Base-by-base conservation (phyloP, 2,797 vertebrate species). In the Artibeus jamaicensis region DNA sequence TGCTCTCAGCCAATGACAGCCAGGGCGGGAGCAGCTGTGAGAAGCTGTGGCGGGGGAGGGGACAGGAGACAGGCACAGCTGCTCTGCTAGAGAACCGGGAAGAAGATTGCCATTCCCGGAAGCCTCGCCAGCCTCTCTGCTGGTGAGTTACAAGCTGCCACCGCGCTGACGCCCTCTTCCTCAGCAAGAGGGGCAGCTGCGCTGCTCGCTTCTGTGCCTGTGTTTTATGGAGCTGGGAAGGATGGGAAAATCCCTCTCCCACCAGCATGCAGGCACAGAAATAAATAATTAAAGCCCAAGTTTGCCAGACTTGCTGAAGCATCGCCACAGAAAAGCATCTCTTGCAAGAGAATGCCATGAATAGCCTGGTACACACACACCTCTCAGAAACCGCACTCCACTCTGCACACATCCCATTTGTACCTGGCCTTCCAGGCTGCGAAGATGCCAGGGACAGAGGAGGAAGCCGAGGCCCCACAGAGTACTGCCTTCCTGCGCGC, bases 231-330 rank as follows among this genome's bases (percentile, higher is more conserved):
- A 86, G 42, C 85, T 83, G 46, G 29, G 44, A 88, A 65, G 68
- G 32, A 42, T 0, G 2, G 37, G 73, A 15, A 87, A 59, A 94
- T 46, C 78, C 37, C 88, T 82, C 48, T 68, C 50, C 48, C 42
- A 15, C 90, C 68, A n/a, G 46, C 9, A 7, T 15, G 57, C 29
- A 48, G 82, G 82, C 68, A 15, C 70, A 53, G 86, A 92, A 81
- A 89, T 87, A 92, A 97, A 96, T 90, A 93, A 95, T 70, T 82
- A 91, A 96, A 93, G 68, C 50, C 42, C 8, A 81, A 91, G 37
- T 94, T 89, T 86, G 68, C 93, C 50, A 86, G 53, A 46, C 67
- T 84, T 73, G 79, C 65, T n/a, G 21, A 26, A 14, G 3, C 37
- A 9, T 24, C n/a, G 29, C 67, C 22, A 6, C 55, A 29, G 46